Evolutionary conservation across 2,888 invertebrate species (phyloP), one percentile per base, ranked within the genome.

Genomic region (Mallateleia sp.): DNA sequence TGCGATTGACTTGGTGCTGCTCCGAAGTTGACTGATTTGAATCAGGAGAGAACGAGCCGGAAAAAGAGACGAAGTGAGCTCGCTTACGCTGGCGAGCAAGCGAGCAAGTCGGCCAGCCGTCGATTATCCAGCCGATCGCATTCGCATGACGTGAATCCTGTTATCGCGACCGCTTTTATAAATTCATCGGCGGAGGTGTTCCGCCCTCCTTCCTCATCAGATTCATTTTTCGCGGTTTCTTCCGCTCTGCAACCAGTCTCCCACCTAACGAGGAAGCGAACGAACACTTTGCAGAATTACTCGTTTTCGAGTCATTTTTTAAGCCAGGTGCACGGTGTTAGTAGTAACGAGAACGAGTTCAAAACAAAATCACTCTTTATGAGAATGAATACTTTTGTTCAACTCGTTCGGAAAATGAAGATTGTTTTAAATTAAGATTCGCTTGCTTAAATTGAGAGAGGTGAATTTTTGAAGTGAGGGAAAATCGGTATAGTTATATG

Each of bases 151-250:
- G 74, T 81, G 67, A 52, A 80, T 85, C 71, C 82, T 74, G 78
- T 86, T 86, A 86, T 86, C 85, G 72, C 72, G 67, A 47, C 72
- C 78, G 82, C 60, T 64, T 77, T 86, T 72, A 72, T 82, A 86
- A 72, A 81, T 75, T 64, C 60, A 77, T 62, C 52, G 25, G 56
- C 42, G 72, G 72, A 78, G 85, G 81, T 72, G 79, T 85, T 64
- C 32, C 56, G 60, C 64, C 69, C 69, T 54, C 69, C 54, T 69
- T 69, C 54, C 69, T 52, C 54, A 64, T 64, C 64, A 42, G 22
- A 58, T 28, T 62, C 28, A 62, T 62, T 75, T 75, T 75, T 52
- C 25, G 20, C 74, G 34, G 50, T 11, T 62, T 62, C 74, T 75
- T 75, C 62, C 74, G 74, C 50, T 32, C 20, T 20, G 32, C 24